Evolutionary conservation across 2,797 vertebrate species (phyloP), one percentile per base, ranked within the genome.

Genomic region (Erethizon dorsatum): DNA sequence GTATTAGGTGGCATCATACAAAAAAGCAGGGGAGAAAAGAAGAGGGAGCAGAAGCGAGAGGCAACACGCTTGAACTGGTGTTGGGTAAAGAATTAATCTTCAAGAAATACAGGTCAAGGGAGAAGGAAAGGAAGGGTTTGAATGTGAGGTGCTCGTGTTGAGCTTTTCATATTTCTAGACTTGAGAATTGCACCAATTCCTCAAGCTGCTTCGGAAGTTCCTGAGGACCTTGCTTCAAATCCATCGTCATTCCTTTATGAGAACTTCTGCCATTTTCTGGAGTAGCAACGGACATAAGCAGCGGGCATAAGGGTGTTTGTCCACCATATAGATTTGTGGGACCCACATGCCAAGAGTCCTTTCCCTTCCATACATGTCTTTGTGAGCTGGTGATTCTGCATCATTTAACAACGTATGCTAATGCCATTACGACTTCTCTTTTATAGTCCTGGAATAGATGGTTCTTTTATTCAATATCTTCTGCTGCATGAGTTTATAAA

Each of bases 401-500:
- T 20, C 13, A 18, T 50, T 57, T 61, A 86, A 47, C 11, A 91
- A 45, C 18, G 82, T 67, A 83, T 20, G 45, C 37, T 57, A 71
- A 67, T 13, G 71, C 28, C 18, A 61, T 10, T 22, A 13, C 24
- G 9, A 31, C 18, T 83, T 80, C 18, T 10, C 6, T 94, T 96
- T 69, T n/a, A 47, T 26, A 54, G 2, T 82, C 18, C 20, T 90
- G 45, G 18, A 28, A 17, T 45, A 3, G 28, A 45, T 41, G 83
- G 2, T 7, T 83, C 79, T 47, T 90, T 41, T 13, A 26, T 5
- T 75, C 24, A 45, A 75, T 59, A 15, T 54, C 37, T 96, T 83
- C 31, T 26, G 3, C 50, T 95, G 3, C 78, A n/a, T 92, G 33
- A 83, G 13, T 91, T 97, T 91, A 45, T 91, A 83, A 47, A 56